Evolutionary conservation across 2,113 vertebrate species (phyloP).

Genomic region (Orthonyx spaldingii): DNA sequence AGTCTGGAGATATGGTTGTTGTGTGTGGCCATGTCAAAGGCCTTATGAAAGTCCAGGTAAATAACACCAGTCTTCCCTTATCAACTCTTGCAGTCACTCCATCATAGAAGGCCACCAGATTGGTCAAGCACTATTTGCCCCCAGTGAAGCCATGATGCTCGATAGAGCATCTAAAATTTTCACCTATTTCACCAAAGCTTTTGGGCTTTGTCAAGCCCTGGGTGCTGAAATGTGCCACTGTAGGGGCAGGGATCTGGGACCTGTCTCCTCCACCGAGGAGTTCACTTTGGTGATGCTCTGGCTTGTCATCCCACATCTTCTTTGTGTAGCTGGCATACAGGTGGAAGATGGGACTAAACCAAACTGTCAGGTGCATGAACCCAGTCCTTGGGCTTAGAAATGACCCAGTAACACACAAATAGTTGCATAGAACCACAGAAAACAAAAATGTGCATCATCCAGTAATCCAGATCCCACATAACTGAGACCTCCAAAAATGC

Average conservation of each 20-base stretch:
- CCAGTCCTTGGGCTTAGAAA: background rate
- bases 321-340: background rate
- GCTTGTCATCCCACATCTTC: background rate
- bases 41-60: background rate
- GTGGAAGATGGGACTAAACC: background rate
- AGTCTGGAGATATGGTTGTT: background rate
- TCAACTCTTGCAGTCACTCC: background rate
- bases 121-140: no score
- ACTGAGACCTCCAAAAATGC: background rate
- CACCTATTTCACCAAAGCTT: background rate
- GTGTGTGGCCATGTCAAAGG: background rate
- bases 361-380: background rate
- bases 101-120: background rate
- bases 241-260: background rate
- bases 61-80: background rate
- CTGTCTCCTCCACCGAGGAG: background rate
- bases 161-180: background rate
- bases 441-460: background rate
- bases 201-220: background rate
- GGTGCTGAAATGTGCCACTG: background rate
- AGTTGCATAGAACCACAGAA: background rate
- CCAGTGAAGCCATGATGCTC: background rate
- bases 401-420: background rate
- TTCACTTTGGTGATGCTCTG: background rate
- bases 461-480: background rate